Conservation (phyloP, 1,140 invertebrate genomes). For the Samia ricini region DNA sequence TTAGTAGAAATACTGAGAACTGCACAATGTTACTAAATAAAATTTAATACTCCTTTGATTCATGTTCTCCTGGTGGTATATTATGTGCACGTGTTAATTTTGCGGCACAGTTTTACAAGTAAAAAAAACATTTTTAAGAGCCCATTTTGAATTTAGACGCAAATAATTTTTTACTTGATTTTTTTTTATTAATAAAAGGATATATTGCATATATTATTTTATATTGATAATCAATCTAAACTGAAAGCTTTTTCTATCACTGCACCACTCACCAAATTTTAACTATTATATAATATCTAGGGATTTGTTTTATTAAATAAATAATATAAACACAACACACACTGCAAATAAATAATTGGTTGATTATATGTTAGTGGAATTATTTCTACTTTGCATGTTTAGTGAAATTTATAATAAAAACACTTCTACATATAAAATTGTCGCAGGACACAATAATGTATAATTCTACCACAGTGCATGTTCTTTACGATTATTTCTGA, state of each 20-base stretch:
- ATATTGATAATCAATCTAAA: background rate
- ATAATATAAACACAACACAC: background rate
- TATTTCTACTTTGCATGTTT: background rate
- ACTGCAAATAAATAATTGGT: background rate
- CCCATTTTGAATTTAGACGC: too few species aligned
- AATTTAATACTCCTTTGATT: background rate
- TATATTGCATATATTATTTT: too few species aligned
- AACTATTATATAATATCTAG: background rate
- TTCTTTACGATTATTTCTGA: background rate
- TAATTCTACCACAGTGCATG: background rate
- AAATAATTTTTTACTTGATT: too few species aligned
- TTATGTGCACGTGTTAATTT: background rate
- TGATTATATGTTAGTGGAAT: background rate
- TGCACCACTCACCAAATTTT: background rate
- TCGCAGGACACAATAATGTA: constrained; percentile 9
- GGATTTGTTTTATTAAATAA: background rate
- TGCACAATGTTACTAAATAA: background rate
- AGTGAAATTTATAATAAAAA: background rate
- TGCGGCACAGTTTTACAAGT: background rate
- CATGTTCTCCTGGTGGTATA: background rate
- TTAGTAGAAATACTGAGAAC: background rate
- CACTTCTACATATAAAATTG: constrained; percentile 5
- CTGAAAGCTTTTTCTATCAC: background rate
- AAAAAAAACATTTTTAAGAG: too few species aligned
- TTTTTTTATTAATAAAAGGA: too few species aligned